Base-by-base conservation (phyloP, 2,888 invertebrate species). In the Pristionchus maxplancki region DNA sequence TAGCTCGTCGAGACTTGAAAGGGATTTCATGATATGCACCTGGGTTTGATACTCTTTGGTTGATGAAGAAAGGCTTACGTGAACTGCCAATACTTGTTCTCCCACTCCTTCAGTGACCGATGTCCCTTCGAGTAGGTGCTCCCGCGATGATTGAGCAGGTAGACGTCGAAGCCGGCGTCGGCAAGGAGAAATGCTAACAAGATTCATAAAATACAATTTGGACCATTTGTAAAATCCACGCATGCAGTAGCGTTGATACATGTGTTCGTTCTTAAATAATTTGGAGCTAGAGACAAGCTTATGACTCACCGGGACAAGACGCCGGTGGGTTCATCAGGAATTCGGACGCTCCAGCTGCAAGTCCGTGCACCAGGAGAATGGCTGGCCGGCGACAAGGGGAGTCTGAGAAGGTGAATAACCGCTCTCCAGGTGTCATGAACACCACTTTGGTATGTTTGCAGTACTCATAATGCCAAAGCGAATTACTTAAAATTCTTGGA, bases 151-250 rank as follows among this genome's bases (percentile, higher is more conserved):
- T 81, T 81, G 24, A 81, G 5, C 2, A 81, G 81, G 17, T 6
- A 81, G 6, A 81, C 81, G 28, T 81, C 81, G 28, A 81, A 48
- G 5, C 81, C 81, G 1, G 81, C 44, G 28, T 81, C 81, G n/a
- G 81, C 81, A 0, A 81, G 28, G 48, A 81, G n/a, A 28, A 81
- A 81, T 5, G 81, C 48, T 81, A n/a, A 64, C 6, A 28, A 28
- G 11, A 28, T 8, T 64, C 9, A 28, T n/a, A 58, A 20, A 20
- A 24, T 58, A 58, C 15, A 58, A 20, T 5, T 20, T 24, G 15
- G 24, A 58, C 24, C 11, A 4, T 20, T 9, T 5, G 24, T 20
- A 24, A 5, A 15, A 58, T 15, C n/a, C n/a, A n/a, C n/a, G n/a
- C n/a, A n/a, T n/a, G n/a, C n/a, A n/a, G n/a, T n/a, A n/a, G n/a